Evolutionary conservation across 2,797 vertebrate species (phyloP).

Genomic region (Peromyscus aztecus): DNA sequence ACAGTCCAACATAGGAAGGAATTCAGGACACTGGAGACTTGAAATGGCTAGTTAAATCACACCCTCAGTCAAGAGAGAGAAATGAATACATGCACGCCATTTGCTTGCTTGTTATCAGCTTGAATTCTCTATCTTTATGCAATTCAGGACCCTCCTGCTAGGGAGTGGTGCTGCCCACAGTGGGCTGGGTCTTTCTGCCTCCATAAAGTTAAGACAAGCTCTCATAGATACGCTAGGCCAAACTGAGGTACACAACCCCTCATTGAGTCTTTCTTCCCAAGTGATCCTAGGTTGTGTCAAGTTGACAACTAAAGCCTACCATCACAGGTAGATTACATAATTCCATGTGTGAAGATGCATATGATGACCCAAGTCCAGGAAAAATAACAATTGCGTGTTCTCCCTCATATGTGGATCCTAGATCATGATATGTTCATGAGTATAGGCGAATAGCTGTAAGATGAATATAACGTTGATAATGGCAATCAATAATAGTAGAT

Average conservation of each 20-base stretch:
- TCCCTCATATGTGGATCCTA: background rate
- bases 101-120: background rate
- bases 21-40: background rate
- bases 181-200: background rate
- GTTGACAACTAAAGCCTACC: background rate
- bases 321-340: background rate
- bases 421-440: background rate
- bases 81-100: too few species aligned
- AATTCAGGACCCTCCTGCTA: too few species aligned
- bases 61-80: background rate
- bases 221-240: background rate
- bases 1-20: background rate
- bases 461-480: background rate
- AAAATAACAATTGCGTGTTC: background rate
- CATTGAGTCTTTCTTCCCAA: background rate
- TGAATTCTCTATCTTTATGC: background rate
- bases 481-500: too few species aligned
- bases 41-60: background rate
- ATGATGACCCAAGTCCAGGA: background rate
- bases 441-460: background rate
- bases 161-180: background rate
- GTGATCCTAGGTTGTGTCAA: background rate
- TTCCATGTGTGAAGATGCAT: too few species aligned
- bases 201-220: background rate
- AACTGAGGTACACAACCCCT: background rate